Conservation (phyloP, 2,797 vertebrate genomes). For the Valencia hispanica region DNA sequence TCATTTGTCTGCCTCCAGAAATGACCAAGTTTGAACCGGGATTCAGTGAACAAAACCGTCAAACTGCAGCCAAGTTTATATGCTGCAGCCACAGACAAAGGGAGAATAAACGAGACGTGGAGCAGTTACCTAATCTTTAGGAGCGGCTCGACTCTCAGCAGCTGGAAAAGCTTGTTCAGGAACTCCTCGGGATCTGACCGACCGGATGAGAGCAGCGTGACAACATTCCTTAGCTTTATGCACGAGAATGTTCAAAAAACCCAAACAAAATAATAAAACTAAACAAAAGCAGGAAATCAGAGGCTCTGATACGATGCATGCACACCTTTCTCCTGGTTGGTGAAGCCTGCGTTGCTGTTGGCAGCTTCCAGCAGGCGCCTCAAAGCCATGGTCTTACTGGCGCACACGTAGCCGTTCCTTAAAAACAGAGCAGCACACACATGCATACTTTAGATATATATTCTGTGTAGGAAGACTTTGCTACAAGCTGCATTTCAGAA, state of each 20-base stretch:
- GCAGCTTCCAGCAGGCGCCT: constrained; percentile 83
- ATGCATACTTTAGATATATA: accelerated
- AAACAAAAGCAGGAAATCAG: no score
- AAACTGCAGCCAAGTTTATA: not conserved
- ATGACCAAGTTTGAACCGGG: not conserved
- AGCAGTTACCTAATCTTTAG: constrained; percentile 82
- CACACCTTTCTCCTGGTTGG: constrained; percentile 87
- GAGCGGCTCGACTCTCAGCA: constrained; percentile 83
- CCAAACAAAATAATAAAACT: not conserved
- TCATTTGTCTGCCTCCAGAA: not conserved
- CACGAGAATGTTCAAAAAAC: not conserved
- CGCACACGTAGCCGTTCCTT: constrained; percentile 87
- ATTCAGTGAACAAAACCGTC: not conserved
- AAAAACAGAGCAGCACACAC: not conserved
- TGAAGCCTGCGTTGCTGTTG: constrained; percentile 81
- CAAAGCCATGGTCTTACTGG: constrained; percentile 89
- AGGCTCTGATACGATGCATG: not conserved
- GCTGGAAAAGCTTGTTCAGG: constrained; percentile 86
- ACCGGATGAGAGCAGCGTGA: constrained; percentile 36
- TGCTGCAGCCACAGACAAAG: not conserved
- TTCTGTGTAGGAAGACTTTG: not conserved
- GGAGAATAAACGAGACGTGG: not conserved
- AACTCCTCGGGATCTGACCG: constrained; percentile 85
- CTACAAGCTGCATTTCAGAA: not conserved
- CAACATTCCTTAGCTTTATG: constrained; percentile 53